Percentiles rank a stretch among this genome's conserved stretches.
These are phyloP conservation scores for Taurulus bubalis DNA, from an alignment of 2,113 vertebrate genomes.

Conservation along the genomic window DNA sequence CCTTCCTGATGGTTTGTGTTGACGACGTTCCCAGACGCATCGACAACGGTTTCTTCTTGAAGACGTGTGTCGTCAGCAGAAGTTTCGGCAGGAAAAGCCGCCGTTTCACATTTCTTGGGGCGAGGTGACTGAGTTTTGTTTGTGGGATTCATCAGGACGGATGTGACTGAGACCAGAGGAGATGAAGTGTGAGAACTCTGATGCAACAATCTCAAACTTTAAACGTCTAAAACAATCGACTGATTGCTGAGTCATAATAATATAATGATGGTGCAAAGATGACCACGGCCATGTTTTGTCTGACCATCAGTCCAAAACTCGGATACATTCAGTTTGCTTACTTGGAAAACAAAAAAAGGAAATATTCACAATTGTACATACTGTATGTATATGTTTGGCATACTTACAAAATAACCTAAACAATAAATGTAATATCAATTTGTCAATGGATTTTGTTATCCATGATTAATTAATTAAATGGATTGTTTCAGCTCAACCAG, in stretches of 20 bases:
- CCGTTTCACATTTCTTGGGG: conserved; percentile 1
- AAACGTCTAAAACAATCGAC: background rate
- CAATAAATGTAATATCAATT: background rate
- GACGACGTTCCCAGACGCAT: background rate
- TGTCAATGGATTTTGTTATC: background rate
- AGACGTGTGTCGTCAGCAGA: background rate
- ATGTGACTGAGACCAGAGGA: conserved; percentile 22
- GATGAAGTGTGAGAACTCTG: background rate
- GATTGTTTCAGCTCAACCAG: background rate
- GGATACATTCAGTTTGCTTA: background rate
- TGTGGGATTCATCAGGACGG: conserved; percentile 22
- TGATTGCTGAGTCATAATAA: background rate
- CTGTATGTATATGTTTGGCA: background rate
- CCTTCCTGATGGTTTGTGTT: background rate
- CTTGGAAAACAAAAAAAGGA: background rate
- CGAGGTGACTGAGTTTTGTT: background rate
- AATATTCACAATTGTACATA: background rate
- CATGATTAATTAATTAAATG: background rate
- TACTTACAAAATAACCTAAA: background rate
- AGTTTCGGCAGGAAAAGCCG: background rate
- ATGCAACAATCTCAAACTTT: background rate
- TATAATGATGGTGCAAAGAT: background rate
- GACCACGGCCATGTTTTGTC: background rate
- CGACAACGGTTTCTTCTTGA: background rate
- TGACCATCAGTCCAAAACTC: background rate